Evolutionary conservation across 2,888 invertebrate species (phyloP), one percentile per base, ranked within the genome.

Genomic region (Drosophila acutilabella): DNA sequence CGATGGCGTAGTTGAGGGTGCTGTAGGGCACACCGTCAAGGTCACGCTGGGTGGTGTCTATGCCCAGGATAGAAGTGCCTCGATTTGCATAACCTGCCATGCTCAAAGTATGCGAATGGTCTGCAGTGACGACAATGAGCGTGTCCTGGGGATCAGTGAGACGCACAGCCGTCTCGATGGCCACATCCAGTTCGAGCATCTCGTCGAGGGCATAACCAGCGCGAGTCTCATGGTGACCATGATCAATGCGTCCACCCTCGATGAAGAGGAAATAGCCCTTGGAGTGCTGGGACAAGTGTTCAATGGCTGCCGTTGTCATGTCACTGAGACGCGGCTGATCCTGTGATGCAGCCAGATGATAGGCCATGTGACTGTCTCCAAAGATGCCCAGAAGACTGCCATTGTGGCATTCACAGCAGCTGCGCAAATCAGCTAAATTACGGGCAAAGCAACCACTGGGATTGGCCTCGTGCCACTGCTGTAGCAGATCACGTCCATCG

Each of bases 71-170:
- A 54, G 93, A 87, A 13, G 92, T 92, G 11, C 94, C 95, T 45
- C 91, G 84, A 1, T 61, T 93, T 0, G 96, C 95, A 81, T 97
- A 96, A 0, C 97, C 97, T 16, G 95, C 94, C 54, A 96, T 94
- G 0, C 94, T 94, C 94, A 97, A 94, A 0, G 96, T 95, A 79
- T 96, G 96, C 0, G 96, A 94, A 89, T 97, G 96, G 90, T 97
- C 96, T 0, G 96, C 93, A 0, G 95, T 96, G 8, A 96, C 96
- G 0, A 97, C 94, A 20, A 97, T 95, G 2, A 98, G 92, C 0
- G 97, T 97, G 18, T 97, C 96, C 11, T 94, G 91, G 8, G 92
- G 91, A 53, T 92, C 92, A 0, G 95, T 95, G 81, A 96, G 86
- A 3, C 93, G 90, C 65, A 93, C 84, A 0, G 96, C 95, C 77